Conservation (phyloP, 1,140 invertebrate genomes). For the Ostrea denselamellosa region DNA sequence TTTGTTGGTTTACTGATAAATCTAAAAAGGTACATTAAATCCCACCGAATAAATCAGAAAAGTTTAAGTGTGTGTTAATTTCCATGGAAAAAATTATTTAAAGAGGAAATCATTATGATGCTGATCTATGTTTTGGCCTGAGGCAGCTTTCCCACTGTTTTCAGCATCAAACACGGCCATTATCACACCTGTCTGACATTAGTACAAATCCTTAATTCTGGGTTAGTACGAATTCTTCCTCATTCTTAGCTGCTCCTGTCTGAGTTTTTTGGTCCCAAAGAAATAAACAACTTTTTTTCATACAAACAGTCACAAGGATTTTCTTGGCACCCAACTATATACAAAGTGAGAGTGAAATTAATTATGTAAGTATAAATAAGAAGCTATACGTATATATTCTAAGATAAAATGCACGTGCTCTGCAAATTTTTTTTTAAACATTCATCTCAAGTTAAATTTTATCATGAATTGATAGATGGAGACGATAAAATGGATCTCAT, state of each 20-base stretch:
- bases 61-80: not conserved
- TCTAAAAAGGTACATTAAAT: not conserved
- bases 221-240: slow-evolving; percentile 20
- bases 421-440: not conserved
- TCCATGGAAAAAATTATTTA: not conserved
- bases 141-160: not conserved
- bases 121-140: not conserved
- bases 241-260: slow-evolving; percentile 7
- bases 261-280: not conserved
- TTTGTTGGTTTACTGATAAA: slow-evolving; percentile 23
- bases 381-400: not conserved
- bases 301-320: not conserved
- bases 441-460: slow-evolving; percentile 12
- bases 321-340: not conserved
- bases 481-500: slow-evolving; percentile 1
- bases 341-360: slow-evolving; percentile 1
- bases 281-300: slow-evolving; percentile 8
- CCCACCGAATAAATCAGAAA: not conserved
- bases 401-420: not conserved
- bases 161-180: not conserved
- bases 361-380: slow-evolving; percentile 28
- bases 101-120: not conserved
- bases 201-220: not conserved
- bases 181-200: slow-evolving; percentile 6
- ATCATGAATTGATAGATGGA: slow-evolving; percentile 23